A percentile compares a stretch with the other conserved stretches of the same genome.
Evolutionary conservation across 2,113 vertebrate genomes (phyloP).

Genomic region (Coryphaenoides rupestris): DNA sequence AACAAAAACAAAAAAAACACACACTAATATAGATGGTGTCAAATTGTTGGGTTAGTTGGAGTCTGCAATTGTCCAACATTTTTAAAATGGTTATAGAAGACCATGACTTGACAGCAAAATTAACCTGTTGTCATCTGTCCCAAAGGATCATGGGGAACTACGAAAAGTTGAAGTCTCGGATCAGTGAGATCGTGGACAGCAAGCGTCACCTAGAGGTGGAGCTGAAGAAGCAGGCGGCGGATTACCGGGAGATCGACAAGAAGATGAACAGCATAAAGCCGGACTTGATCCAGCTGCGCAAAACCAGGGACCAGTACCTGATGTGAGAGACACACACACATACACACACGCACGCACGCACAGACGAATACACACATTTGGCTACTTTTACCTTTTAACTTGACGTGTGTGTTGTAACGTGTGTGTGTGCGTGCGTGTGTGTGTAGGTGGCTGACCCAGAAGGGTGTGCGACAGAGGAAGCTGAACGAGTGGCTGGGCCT

Average conservation of each 20-base stretch:
- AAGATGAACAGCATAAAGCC: constrained; percentile 99
- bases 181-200: constrained; percentile 97
- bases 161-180: constrained; percentile 95
- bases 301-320: constrained; percentile 97
- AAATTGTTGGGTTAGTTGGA: no score
- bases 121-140: not conserved
- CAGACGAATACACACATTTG: not conserved
- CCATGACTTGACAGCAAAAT: no score
- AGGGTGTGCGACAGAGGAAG: constrained; percentile 94
- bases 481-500: constrained; percentile 94
- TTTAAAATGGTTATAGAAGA: no score
- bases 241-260: constrained; percentile 97
- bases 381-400: not conserved
- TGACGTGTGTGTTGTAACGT: not conserved
- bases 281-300: constrained; percentile 96
- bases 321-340: constrained; percentile 68
- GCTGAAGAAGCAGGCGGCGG: constrained; percentile 93
- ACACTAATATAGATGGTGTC: no score
- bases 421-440: not conserved
- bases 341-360: not conserved
- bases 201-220: constrained; percentile 90
- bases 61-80: no score
- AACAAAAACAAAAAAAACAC: no score
- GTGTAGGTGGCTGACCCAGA: constrained; percentile 96
- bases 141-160: constrained; percentile 96